Evolutionary conservation across 2,888 invertebrate genomes (phyloP).

Genomic region (Cremastinae sp.): DNA sequence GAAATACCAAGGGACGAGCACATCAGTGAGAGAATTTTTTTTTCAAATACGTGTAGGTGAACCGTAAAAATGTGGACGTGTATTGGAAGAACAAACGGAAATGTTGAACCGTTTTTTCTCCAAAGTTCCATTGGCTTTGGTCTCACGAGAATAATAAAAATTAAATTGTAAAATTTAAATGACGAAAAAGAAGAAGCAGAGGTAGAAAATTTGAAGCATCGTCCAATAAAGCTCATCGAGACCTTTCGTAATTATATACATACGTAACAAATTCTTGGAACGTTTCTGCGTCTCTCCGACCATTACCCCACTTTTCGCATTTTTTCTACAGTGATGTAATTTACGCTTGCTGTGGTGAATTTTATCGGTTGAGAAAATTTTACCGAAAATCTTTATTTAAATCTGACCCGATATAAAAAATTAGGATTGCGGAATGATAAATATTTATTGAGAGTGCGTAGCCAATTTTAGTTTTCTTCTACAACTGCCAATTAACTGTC

Average conservation of each 20-base stretch:
- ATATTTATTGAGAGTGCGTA: not conserved
- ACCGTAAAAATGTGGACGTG: constrained; percentile 5
- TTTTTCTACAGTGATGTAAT: constrained; percentile 14
- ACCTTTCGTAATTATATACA: constrained; percentile 55
- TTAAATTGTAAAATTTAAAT: constrained; percentile 51
- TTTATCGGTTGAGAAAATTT: constrained; percentile 22
- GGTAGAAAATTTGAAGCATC: constrained; percentile 39
- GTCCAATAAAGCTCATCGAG: constrained; percentile 60
- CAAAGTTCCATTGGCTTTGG: constrained; percentile 38
- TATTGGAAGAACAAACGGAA: constrained; percentile 36
- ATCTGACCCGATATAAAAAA: not conserved
- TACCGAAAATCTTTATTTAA: constrained; percentile 9
- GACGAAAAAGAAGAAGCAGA: constrained; percentile 21
- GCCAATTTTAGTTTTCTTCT: not conserved
- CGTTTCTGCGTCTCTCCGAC: not conserved
- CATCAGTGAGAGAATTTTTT: constrained; percentile 15
- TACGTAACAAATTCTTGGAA: constrained; percentile 52
- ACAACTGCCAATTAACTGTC: no score
- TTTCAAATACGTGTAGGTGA: constrained; percentile 3
- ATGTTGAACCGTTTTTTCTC: constrained; percentile 37
- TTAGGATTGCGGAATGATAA: not conserved
- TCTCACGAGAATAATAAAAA: constrained; percentile 53
- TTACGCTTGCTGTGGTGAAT: constrained; percentile 13
- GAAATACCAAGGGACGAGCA: constrained; percentile 61
- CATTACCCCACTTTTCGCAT: constrained; percentile 30